Conservation (phyloP, 2,888 invertebrate species). For the Halictus ligatus region DNA sequence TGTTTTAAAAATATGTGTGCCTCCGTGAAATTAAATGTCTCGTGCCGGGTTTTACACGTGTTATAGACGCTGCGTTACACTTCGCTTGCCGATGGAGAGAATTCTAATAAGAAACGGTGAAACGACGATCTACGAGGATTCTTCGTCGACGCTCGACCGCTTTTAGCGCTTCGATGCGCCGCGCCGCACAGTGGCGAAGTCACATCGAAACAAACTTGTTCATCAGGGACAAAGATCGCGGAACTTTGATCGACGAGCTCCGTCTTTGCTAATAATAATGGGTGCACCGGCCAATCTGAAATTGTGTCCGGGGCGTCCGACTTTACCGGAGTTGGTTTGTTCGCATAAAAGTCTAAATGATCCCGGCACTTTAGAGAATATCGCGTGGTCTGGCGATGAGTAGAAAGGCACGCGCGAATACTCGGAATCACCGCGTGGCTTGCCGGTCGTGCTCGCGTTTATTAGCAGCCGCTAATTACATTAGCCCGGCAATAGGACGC, state of each 20-base stretch:
- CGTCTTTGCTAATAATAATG: not conserved
- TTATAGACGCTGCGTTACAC: not conserved
- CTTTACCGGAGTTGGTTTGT: not conserved
- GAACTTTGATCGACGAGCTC: not conserved
- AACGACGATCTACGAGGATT: not conserved
- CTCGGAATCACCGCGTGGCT: slow-evolving; percentile 15
- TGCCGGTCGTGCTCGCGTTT: slow-evolving; percentile 35
- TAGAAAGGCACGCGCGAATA: not conserved
- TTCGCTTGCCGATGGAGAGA: not conserved
- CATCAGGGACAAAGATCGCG: slow-evolving; percentile 15
- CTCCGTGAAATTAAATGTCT: slow-evolving; percentile 12
- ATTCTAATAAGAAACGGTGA: slow-evolving; percentile 17
- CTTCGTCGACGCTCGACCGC: not conserved
- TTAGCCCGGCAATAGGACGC: slow-evolving; percentile 43
- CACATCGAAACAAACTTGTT: slow-evolving; percentile 20
- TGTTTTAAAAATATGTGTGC: not conserved
- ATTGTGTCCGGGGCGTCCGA: not conserved
- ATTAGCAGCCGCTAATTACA: slow-evolving; percentile 64
- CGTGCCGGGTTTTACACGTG: slow-evolving; percentile 5
- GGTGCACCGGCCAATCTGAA: not conserved
- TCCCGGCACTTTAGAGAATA: not conserved
- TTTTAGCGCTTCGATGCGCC: not conserved
- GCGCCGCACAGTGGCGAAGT: not conserved
- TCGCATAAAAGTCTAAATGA: not conserved
- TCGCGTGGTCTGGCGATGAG: not conserved